Evolutionary conservation across 2,797 vertebrate species (phyloP).

Genomic region (Xenopus petersii): DNA sequence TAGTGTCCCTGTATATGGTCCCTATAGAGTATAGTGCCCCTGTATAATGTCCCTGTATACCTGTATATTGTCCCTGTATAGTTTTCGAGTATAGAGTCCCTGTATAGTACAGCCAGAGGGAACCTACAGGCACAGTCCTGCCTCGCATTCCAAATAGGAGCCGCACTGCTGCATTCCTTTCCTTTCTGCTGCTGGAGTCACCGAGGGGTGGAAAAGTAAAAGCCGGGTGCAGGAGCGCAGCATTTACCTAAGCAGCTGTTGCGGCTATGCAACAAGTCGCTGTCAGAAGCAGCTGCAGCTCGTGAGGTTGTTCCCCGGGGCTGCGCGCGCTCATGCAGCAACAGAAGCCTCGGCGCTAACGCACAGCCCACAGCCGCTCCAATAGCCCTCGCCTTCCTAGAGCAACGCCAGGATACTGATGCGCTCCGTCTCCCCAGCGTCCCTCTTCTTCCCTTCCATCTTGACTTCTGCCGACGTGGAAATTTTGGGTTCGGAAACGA

Average conservation of each 20-base stretch:
- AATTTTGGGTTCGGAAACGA: constrained; percentile 76
- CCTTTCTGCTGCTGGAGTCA: neutral
- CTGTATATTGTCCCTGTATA: too few species aligned
- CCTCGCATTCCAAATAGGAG: constrained; percentile 27
- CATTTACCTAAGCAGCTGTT: constrained; percentile 35
- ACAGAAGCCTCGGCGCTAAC: neutral
- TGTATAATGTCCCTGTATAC: too few species aligned
- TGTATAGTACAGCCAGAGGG: neutral
- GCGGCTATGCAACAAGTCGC: constrained; percentile 36
- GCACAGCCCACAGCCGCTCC: neutral
- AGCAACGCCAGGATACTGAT: neutral
- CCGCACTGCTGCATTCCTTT: constrained; percentile 35
- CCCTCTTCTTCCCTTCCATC: constrained; percentile 67
- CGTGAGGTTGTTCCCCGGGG: constrained; percentile 1
- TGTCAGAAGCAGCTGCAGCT: constrained; percentile 5
- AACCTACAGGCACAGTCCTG: constrained; percentile 1
- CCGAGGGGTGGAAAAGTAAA: neutral
- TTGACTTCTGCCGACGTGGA: constrained; percentile 81
- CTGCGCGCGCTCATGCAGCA: neutral
- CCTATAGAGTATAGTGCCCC: too few species aligned
- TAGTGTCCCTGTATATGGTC: too few species aligned
- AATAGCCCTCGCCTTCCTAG: too few species aligned
- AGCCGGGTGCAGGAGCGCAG: neutral
- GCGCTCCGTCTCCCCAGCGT: constrained; percentile 9
- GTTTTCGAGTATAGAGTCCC: too few species aligned